Conservation (phyloP, 2,113 vertebrate genomes). For the Plestiodon gilberti region DNA sequence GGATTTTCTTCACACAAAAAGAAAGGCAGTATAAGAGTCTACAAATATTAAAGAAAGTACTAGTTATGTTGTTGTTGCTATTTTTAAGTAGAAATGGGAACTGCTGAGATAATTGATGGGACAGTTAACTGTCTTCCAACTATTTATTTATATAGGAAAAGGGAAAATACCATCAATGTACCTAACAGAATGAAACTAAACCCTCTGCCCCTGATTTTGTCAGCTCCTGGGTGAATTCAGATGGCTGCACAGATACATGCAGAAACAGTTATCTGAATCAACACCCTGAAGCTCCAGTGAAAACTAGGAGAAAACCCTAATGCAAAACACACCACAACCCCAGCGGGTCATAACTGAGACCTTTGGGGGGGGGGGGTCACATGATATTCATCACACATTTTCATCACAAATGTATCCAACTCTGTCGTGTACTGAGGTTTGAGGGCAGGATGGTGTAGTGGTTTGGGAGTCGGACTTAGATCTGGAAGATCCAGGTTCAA, state of each 20-base stretch:
- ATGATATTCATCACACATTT: neutral
- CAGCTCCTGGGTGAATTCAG: neutral
- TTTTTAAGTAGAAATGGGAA: neutral
- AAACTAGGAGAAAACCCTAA: neutral
- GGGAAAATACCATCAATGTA: neutral
- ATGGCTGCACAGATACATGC: neutral
- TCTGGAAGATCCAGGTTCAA: no score
- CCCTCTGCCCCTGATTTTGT: neutral
- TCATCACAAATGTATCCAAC: neutral
- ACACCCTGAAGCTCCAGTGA: neutral
- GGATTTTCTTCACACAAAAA: neutral
- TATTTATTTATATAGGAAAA: neutral
- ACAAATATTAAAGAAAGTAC: neutral
- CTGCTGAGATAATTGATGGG: neutral
- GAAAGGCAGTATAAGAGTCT: neutral
- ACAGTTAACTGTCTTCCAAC: neutral
- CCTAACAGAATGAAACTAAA: neutral
- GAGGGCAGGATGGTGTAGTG: no score
- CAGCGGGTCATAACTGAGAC: neutral
- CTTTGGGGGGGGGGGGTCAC: neutral
- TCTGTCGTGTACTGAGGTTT: neutral
- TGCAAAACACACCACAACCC: no score
- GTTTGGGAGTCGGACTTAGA: no score
- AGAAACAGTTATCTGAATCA: neutral
- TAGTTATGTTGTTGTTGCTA: neutral